Evolutionary conservation across 2,797 vertebrate genomes (phyloP), one percentile per base, ranked within the genome.

Genomic region (Pipistrellus pygmaeus): DNA sequence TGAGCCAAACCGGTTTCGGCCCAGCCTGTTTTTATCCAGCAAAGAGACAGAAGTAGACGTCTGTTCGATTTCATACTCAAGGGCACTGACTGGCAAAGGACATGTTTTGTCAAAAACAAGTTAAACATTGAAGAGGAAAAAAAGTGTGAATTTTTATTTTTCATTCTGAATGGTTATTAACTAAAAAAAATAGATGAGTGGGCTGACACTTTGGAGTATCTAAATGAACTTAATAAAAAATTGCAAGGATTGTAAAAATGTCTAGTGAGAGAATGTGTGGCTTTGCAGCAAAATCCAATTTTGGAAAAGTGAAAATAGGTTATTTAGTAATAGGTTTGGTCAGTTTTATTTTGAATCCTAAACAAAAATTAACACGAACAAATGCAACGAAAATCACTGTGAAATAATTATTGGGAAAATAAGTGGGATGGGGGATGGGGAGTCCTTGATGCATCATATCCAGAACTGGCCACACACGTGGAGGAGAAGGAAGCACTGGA

Each of bases 241-340:
- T 35, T 18, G 2, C 8, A 7, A 73, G 68, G 75, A 12, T 75
- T n/a, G 3, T 80, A 84, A 53, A 78, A 78, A 20, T 0, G 2
- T 53, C 38, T 82, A 46, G 46, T 72, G 14, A 92, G 32, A 8
- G 5, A 46, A 53, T 38, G 46, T 51, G 46, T 57, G 57, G 12
- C 35, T 88, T 30, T 86, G 71, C n/a, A 68, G 71, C 30, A 8
- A 73, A 84, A 71, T 69, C 30, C 35, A 68, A 18, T 53, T 73
- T 75, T 71, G 86, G 76, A 55, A 72, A 85, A 68, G 68, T 95
- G 73, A 90, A 88, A 88, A 46, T 77, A 72, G 83, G 44, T 77
- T 76, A 48, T 11, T 62, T 75, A 38, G 64, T 57, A 38, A 64
- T 13, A 27, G 41, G 77, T 76, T 82, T 69, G 44, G 9, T 55